Base-by-base conservation (phyloP, 2,888 invertebrate species). In the Drosophila aldrichi region DNA sequence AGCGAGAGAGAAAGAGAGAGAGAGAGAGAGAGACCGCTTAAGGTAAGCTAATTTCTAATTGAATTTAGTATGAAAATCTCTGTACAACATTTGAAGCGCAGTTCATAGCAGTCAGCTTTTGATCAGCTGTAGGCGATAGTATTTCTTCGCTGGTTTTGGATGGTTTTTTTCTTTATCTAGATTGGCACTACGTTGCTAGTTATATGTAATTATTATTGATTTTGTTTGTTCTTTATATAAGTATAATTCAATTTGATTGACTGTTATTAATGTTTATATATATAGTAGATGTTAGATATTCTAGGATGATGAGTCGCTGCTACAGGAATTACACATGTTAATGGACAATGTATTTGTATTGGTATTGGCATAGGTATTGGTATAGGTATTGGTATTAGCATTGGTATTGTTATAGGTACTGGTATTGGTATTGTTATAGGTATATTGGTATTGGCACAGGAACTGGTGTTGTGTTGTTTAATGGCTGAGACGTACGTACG, bases 61-160 rank as follows among this genome's bases (percentile, higher is more conserved):
- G 22, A 40, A 38, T 44, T 7, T 43, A 38, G 14, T 18, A 8
- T 54, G 43, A 48, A 54, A 34, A 43, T 54, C 34, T 59, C 62
- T 73, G 51, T 73, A 78, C 74, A 75, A 38, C 49, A 34, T 49
- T 49, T 20, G 49, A 32, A 34, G 18, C 12, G 5, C 18, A 38
- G 36, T 20, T 55, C 36, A n/a, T 68, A 44, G 29, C 64, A 69
- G 43, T 46, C 62, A 79, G 76, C 63, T 56, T 73, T 68, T 55
- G 55, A 51, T 3, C 25, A 51, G 43, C 70, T 64, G 65, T 43
- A 65, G 52, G 54, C 41, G 49, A 2, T 18, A 3, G 49, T 38
- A 52, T 51, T 44, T 43, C 29, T n/a, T 36, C 36, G 52, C 44
- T 51, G 16, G 14, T 7, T n/a, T 60, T 18, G n/a, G 1, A 25